Percentiles rank a stretch among this genome's conserved stretches.
Conservation (phyloP, 2,113 vertebrate genomes). For the Myotis lucifugus region DNA sequence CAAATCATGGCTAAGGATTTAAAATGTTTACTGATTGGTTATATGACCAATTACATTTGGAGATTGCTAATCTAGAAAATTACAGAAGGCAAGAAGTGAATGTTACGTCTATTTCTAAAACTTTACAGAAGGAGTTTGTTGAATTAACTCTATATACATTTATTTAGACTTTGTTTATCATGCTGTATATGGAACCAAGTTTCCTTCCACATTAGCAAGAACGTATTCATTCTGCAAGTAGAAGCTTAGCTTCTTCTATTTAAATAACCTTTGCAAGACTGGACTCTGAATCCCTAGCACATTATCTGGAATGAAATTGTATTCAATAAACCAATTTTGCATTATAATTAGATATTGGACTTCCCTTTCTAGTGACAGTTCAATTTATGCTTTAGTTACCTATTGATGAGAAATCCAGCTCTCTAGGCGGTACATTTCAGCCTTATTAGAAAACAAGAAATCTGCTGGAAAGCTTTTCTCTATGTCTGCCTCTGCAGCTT, state of each 20-base stretch:
- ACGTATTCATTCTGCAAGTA: not conserved
- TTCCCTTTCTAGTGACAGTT: not conserved
- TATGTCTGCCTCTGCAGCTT: not conserved
- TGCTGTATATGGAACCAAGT: not conserved
- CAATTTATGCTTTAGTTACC: not conserved
- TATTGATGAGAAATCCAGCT: not conserved
- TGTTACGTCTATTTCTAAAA: constrained; percentile 31
- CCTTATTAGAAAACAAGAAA: not conserved
- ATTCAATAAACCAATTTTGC: constrained; percentile 11
- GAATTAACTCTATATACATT: not conserved
- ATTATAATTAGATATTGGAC: constrained; percentile 19
- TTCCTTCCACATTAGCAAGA: not conserved
- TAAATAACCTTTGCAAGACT: not conserved
- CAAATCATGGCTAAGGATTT: not conserved
- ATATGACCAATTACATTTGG: not conserved
- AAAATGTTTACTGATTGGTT: not conserved
- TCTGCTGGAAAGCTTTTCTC: not conserved
- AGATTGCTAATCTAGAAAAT: not conserved
- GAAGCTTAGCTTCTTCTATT: not conserved
- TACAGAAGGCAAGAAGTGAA: not conserved
- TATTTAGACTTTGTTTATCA: not conserved
- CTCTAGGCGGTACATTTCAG: not conserved
- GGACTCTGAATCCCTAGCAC: not conserved
- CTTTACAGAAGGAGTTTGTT: not conserved
- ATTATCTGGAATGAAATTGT: constrained; percentile 17